Conservation (phyloP, 2,113 vertebrate species). For the Heterotis niloticus region DNA sequence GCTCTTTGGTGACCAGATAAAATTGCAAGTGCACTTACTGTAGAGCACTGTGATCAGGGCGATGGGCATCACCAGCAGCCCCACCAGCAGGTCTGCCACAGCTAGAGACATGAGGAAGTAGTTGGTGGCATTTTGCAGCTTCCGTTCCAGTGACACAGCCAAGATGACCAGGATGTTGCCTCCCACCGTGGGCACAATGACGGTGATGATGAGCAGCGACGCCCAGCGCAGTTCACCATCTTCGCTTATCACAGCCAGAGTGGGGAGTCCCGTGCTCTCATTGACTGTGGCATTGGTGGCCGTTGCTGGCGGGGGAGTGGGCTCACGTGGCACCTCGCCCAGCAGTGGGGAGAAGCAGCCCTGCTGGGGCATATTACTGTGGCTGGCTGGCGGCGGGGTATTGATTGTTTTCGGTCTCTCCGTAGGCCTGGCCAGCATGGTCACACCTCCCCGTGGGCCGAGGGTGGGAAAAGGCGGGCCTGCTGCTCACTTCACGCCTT, state of each 20-base stretch:
- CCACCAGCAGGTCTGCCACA: constrained; percentile 89
- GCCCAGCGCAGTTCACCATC: constrained; percentile 69
- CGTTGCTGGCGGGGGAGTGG: constrained; percentile 23
- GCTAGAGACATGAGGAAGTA: constrained; percentile 95
- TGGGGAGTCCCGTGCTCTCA: neutral
- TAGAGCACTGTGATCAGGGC: constrained; percentile 85
- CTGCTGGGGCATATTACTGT: constrained; percentile 54
- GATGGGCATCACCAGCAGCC: constrained; percentile 93
- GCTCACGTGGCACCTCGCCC: constrained; percentile 34
- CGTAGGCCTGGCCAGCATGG: constrained; percentile 76
- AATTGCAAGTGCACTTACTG: constrained; percentile 62
- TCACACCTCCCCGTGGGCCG: constrained; percentile 61
- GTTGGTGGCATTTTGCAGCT: constrained; percentile 94
- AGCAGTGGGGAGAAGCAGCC: neutral
- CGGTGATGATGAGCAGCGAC: constrained; percentile 78
- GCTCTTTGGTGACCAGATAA: no score
- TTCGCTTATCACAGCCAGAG: neutral
- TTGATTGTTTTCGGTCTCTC: constrained; percentile 59
- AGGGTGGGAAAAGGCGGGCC: neutral
- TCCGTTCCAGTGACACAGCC: constrained; percentile 88
- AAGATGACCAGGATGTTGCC: constrained; percentile 96
- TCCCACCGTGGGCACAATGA: constrained; percentile 91
- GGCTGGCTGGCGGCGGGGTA: constrained; percentile 40
- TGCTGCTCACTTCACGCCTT: constrained; percentile 19
- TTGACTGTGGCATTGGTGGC: constrained; percentile 8